Base-by-base conservation (phyloP, 1,140 invertebrate species). In the Drosophila ogumai region DNA sequence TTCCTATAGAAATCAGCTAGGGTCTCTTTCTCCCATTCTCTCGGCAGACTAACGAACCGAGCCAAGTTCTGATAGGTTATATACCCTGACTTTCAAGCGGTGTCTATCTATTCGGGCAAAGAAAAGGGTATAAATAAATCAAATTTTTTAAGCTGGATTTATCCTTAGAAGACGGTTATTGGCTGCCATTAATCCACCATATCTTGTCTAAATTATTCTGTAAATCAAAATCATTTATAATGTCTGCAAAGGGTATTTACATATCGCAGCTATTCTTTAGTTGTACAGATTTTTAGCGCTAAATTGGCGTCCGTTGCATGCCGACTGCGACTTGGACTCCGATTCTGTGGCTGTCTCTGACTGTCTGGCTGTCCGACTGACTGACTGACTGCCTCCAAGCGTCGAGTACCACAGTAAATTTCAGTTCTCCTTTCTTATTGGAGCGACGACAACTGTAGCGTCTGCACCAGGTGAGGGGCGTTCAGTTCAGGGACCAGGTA, bases 291-390 rank as follows among this genome's bases (percentile, higher is more conserved):
- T 71, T 64, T 86, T 76, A 84, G 63, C 77, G 73, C 78, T 90
- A 90, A 90, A 90, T 90, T 90, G 86, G 78, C 78, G 85, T 72
- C 54, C 73, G 68, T 77, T 84, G 80, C 81, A 90, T 81, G 80
- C 59, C 58, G 63, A 60, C 50, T 69, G 36, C 44, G 56, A 44
- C 36, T 64, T 46, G 22, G 17, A 41, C 36, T 64, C 36, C 50
- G 17, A 63, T 17, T 60, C 52, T 34, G 43, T 19, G 34, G 28
- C 64, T 32, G 57, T 58, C 49, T 61, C 52, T 52, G 56, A 74
- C 77, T 66, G 72, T 32, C 56, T 60, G 63, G 41, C 63, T 64
- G 63, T 65, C 34, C 19, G 34, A n/a, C 66, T 74, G 72, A 75
- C 73, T 75, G 73, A 76, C 73, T 75, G 73, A 76, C 61, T 76